Base-by-base conservation (phyloP, 2,113 vertebrate genomes). In the Tauraco erythrolophus region DNA sequence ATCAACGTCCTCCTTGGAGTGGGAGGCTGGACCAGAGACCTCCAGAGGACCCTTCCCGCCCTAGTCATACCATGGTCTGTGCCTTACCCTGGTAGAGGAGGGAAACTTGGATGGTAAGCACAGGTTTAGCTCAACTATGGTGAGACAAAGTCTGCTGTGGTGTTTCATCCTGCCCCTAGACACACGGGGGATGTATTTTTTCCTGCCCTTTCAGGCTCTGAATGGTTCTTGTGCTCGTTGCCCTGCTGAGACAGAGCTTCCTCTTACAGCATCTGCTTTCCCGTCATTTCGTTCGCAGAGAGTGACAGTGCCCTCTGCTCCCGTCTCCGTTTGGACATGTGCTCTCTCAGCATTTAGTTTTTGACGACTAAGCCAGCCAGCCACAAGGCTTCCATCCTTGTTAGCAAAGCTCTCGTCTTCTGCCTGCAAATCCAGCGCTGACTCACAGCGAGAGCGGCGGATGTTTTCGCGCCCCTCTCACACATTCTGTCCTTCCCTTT, bases 291-390 rank as follows among this genome's bases (percentile, higher is more conserved):
- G 82, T 88, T 93, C 28, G 6, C 53, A 51, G 87, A 77, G 90
- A 65, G 53, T 88, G 85, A 85, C 88, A 82, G 78, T 84, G 81
- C 77, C 90, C 82, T 88, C 90, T 96, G 84, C 70, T 92, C 91
- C 66, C 0, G 0, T 54, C 84, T 93, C 84, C 2, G 1, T 39
- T 41, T 79, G 61, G 74, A 82, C 84, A 85, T 0, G 0, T 1
- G 1, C 48, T 58, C 37, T 66, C 57, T 64, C 74, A 58, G 19
- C 6, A 0, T 74, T 92, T 68, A 68, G 53, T 62, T 89, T 95
- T 50, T 75, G 92, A 51, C 94, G 92, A 33, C 65, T 68, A 37
- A 92, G 83, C 57, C 86, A 68, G n/a, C 39, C 48, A 85, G 48
- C 56, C 84, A 60, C 1, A 1, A 85, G 61, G 35, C 70, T 92